Evolutionary conservation across 1,140 invertebrate species (phyloP), one percentile per base, ranked within the genome.

Genomic region (Bombus pyrosoma): DNA sequence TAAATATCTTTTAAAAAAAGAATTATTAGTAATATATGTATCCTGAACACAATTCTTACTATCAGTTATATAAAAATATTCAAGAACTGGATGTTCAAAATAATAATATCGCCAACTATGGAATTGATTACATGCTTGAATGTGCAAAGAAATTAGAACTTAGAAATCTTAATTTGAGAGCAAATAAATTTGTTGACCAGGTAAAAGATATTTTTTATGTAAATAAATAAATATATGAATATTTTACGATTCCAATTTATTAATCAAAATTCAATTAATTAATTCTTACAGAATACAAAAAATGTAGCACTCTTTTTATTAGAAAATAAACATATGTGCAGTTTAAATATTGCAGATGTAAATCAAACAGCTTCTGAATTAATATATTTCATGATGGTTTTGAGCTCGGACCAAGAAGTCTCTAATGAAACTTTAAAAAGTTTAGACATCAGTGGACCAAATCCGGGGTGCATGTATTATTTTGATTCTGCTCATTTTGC

Each of bases 371-470:
- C 96, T 32, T 92, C 93, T 2, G 96, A 96, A 88, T 93, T 96
- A 13, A 93, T 95, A 22, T 94, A 95, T 71, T 94, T 96, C 18
- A 89, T 94, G 22, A 92, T 94, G 28, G 93, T 95, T 0, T 84
- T 96, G 71, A 90, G 95, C 84, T 80, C 77, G 9, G 95, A 96
- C 86, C 94, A 93, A 13, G 81, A 87, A 0, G 90, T 93, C 12
- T 79, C 34, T 47, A 93, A 93, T 82, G 92, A 87, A n/a, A 94
- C 92, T 15, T 72, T 97, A n/a, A 95, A 94, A 93, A 92, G 95
- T 2, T 89, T 97, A 22, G 95, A 96, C 92, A 94, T 97, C 13
- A 96, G 96, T 62, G 91, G 96, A 90, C 93, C 96, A 3, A 92
- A 95, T 74, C 95, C 96, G 57, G 82, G 85, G 71, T 91, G 87